Conservation (phyloP, 2,888 invertebrate genomes). For the Thecophora atra region DNA sequence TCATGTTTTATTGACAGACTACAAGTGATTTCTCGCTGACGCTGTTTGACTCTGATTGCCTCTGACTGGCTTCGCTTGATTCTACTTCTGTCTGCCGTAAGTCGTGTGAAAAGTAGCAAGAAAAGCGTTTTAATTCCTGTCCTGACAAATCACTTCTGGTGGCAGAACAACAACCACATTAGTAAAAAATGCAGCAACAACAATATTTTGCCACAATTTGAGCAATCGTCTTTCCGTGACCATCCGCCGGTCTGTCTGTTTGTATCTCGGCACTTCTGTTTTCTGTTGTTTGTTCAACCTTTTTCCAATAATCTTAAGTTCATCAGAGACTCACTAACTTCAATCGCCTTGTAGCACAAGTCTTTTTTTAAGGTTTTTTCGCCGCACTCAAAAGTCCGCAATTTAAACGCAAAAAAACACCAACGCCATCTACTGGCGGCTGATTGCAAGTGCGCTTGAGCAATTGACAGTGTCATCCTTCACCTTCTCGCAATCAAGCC, state of each 20-base stretch:
- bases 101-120: neutral
- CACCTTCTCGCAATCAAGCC: neutral
- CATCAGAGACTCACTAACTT: neutral
- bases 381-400: neutral
- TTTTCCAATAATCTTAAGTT: neutral
- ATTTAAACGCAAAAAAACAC: conserved; percentile 6
- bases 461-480: neutral
- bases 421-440: neutral
- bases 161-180: conserved; percentile 6
- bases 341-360: neutral
- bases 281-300: neutral
- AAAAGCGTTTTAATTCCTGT: conserved; percentile 19
- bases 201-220: neutral
- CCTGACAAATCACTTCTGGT: conserved; percentile 33
- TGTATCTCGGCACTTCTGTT: neutral
- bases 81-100: too few species aligned
- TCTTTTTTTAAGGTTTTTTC: neutral
- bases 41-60: too few species aligned
- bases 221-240: neutral
- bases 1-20: too few species aligned
- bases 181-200: neutral
- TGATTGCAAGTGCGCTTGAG: neutral
- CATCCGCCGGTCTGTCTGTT: neutral
- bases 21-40: too few species aligned
- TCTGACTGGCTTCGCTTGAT: too few species aligned